Evolutionary conservation across 1,140 invertebrate species (phyloP), one percentile per base, ranked within the genome.

Genomic region (Tenebrio molitor): DNA sequence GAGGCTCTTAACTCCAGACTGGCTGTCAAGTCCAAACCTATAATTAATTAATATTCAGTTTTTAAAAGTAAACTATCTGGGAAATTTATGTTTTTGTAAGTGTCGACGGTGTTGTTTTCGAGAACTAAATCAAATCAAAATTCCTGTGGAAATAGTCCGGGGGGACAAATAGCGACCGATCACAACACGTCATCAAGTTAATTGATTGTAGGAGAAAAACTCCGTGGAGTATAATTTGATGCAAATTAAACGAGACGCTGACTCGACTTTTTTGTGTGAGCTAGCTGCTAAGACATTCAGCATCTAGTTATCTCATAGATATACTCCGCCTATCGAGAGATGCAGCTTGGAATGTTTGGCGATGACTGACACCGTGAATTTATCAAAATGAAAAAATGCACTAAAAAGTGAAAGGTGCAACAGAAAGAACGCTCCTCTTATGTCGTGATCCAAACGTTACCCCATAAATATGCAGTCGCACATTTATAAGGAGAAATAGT

Each of bases 381-480:
- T n/a, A n/a, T n/a, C n/a, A n/a, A n/a, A n/a, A n/a, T n/a, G n/a
- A 50, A 15, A 50, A 50, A 50, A 19, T 50, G 44, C n/a, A 10
- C 10, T 19, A 41, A 50, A 50, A 17, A 50, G 19, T 50, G 19
- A 50, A 50, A 50, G 19, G 17, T 50, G 25, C 3, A 58, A 21
- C 17, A 53, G 17, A 44, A 6, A 44, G n/a, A 21, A 58, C 50
- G 19, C 50, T 58, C 50, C 50, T 50, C 44, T 58, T 58, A 29
- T 58, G 50, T 58, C 23, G 23, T 25, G 21, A 29, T 58, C n/a
- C 6, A 25, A 58, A 58, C 50, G 50, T 58, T 58, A 58, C 50
- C 21, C 50, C n/a, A 58, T 58, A 58, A 58, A 58, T 58, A 58
- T 58, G 23, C 10, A 23, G 23, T 29, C 2, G n/a, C 14, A 29